Percentiles rank a stretch among this genome's conserved stretches.
phyloP scores from a whole-genome alignment of 2,888 invertebrate species.

The Odontomyia ornata region DNA sequence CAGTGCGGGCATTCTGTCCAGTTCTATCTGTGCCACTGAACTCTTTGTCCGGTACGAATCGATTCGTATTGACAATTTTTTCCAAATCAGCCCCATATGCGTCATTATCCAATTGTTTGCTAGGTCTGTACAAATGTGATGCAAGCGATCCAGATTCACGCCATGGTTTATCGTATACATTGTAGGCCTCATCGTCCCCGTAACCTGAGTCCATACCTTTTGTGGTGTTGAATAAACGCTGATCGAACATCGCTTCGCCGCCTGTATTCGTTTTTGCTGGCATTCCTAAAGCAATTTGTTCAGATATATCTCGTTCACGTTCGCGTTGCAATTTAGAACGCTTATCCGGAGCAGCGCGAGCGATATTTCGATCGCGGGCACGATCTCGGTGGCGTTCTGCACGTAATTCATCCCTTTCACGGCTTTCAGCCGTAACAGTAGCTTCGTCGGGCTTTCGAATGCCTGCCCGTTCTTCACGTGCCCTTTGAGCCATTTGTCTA shows the following conservation, averaged over 20 bases:
- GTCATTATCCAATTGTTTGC: conserved; percentile 88
- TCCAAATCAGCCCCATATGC: conserved; percentile 92
- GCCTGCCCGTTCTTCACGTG: conserved; percentile 94
- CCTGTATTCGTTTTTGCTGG: conserved; percentile 80
- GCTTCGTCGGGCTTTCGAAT: conserved; percentile 62
- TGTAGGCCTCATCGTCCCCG: conserved; percentile 96
- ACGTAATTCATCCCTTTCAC: conserved; percentile 86
- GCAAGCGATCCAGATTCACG: conserved; percentile 86
- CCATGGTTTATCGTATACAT: conserved; percentile 99
- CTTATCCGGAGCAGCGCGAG: conserved; percentile 94
- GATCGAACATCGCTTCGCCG: conserved; percentile 91
- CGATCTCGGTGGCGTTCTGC: conserved; percentile 91
- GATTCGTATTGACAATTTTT: conserved; percentile 85
- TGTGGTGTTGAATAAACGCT: conserved; percentile 91
- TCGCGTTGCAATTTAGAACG: conserved; percentile 87
- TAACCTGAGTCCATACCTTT: conserved; percentile 92
- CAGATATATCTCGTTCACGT: conserved; percentile 95
- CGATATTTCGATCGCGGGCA: conserved; percentile 90
- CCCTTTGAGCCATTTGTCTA: conserved; percentile 91
- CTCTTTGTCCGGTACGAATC: conserved; percentile 97
- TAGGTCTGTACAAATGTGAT: conserved; percentile 89
- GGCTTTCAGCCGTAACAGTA: conserved; percentile 67
- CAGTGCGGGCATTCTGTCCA: conserved; percentile 73
- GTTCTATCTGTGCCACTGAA: conserved; percentile 89
- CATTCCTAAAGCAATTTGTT: conserved; percentile 96